Percentiles rank a stretch among this genome's conserved stretches.
Conservation (phyloP, 2,113 vertebrate genomes). For the Poeciliopsis prolifica region DNA sequence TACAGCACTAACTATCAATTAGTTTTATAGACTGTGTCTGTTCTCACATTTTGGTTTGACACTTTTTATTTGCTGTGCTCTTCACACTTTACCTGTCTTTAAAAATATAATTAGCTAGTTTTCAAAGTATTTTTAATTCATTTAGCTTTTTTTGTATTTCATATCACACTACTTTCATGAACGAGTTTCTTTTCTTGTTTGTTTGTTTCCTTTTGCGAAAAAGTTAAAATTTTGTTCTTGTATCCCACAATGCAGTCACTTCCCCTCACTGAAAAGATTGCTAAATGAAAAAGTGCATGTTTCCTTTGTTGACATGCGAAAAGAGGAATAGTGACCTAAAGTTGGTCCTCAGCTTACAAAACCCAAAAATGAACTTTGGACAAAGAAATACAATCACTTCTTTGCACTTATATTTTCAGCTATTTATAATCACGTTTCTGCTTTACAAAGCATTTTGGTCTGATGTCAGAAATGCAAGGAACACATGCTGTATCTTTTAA, state of each 20-base stretch:
- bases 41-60: not conserved
- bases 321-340: slow-evolving; percentile 61
- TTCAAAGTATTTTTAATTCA: no score
- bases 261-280: slow-evolving; percentile 67
- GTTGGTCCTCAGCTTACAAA: slow-evolving; percentile 33
- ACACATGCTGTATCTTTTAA: not conserved
- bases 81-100: not conserved
- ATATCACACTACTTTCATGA: not conserved
- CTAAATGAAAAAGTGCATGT: slow-evolving; percentile 69
- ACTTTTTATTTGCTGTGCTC: not conserved
- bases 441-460: not conserved
- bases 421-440: not conserved
- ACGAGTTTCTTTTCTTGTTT: not conserved
- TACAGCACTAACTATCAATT: no score
- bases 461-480: slow-evolving; percentile 5
- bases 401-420: not conserved
- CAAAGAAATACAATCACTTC: not conserved
- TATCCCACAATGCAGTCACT: slow-evolving; percentile 44
- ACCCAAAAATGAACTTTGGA: not conserved
- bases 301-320: slow-evolving; percentile 57
- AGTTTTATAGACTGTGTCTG: not conserved
- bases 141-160: not conserved
- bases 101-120: not conserved
- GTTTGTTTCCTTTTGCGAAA: not conserved
- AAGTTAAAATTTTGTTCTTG: not conserved